Conservation (phyloP, 2,888 invertebrate genomes). For the Dasysyrphus albostriatus region DNA sequence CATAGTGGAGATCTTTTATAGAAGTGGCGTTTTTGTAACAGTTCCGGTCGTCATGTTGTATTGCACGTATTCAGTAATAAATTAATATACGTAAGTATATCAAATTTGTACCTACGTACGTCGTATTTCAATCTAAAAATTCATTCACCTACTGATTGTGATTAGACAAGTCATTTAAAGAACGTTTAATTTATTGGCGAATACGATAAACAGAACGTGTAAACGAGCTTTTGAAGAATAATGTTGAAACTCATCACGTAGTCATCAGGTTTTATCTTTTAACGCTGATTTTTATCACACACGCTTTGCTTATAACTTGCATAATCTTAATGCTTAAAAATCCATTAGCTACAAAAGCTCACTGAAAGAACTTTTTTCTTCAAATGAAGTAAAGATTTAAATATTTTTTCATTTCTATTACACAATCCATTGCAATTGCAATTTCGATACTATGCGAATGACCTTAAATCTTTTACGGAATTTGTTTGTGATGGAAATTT, state of each 20-base stretch:
- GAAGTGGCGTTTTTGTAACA: background rate
- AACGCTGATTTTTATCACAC: no score
- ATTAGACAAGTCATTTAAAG: background rate
- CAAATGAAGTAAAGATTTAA: no score
- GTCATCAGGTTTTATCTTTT: conserved; percentile 16
- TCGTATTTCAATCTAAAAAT: background rate
- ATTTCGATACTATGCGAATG: no score
- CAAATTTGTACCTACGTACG: background rate
- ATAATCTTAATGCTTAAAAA: no score
- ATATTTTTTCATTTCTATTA: no score
- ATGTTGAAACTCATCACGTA: conserved; percentile 6
- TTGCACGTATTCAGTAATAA: background rate
- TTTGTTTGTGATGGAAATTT: no score
- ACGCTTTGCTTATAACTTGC: no score
- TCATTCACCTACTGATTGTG: background rate
- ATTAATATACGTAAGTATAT: background rate
- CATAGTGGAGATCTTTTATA: background rate
- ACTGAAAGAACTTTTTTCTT: no score
- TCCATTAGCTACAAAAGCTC: no score
- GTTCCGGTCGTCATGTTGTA: background rate
- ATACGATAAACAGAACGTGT: background rate
- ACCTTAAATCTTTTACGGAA: no score
- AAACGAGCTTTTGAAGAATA: background rate
- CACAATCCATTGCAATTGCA: no score
- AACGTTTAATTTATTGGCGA: conserved; percentile 5